Evolutionary conservation across 2,888 invertebrate species (phyloP), one percentile per base, ranked within the genome.

Genomic region (Dolomedes plantarius): DNA sequence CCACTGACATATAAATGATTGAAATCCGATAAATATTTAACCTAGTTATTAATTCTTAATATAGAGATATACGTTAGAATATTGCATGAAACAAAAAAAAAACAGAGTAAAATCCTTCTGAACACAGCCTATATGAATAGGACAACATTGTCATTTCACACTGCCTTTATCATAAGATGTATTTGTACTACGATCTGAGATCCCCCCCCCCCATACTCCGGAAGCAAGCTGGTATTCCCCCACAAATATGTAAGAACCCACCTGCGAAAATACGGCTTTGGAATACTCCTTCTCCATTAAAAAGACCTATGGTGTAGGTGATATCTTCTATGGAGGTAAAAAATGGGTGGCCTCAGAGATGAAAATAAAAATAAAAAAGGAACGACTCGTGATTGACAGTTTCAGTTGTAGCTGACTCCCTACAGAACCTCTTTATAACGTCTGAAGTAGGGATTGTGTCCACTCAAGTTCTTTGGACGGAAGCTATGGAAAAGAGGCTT

Each of bases 361-460:
- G 56, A 23, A 56, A 19, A 56, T 11, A 16, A 46, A 46, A 46
- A 9, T 9, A n/a, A 16, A 46, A 46, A 46, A 13, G 46, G 16
- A 46, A 46, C 2, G 19, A 19, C 23, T 19, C 19, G 3, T 56
- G 56, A 56, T 56, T 56, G 56, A 56, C 56, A 56, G 56, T 56
- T 56, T 7, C 56, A 23, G 56, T 56, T 56, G 56, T 56, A 1
- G 23, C 23, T 56, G 56, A 56, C 56, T 56, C 56, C 23, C 56
- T 23, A 23, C 23, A 11, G 16, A 16, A n/a, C 23, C 23, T 56
- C 56, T 56, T 56, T 56, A 56, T 56, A 23, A 23, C 56, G 23
- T 6, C 56, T 56, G 56, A 56, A 56, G 56, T 56, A 56, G 56
- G 56, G 56, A 56, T 56, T 56, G 23, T 56, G 56, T 23, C 56